phyloP scores from a whole-genome alignment of 2,888 invertebrate species.

The Diplolepis rosae region DNA sequence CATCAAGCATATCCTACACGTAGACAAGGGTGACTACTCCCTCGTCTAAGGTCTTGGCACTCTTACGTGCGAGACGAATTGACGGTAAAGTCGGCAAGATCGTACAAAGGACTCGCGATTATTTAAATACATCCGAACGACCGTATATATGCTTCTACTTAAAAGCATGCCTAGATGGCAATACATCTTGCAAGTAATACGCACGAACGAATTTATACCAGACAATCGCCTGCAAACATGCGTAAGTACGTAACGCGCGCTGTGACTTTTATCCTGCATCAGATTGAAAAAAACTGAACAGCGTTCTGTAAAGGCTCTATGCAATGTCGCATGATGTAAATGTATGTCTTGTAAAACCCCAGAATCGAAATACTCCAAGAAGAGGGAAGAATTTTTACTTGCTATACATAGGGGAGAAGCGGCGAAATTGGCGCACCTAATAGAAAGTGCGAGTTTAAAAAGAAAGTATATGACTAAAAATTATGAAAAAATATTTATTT shows the following conservation, averaged over 20 bases:
- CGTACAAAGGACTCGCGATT: conserved; percentile 43
- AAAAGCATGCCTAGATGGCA: conserved; percentile 17
- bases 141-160: conserved; percentile 17
- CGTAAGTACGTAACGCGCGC: conserved; percentile 26
- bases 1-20: conserved; percentile 24
- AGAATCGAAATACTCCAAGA: not conserved
- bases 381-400: not conserved
- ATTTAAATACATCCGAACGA: conserved; percentile 41
- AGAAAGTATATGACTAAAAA: too few relatives aligned
- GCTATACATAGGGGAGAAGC: too few relatives aligned
- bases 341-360: not conserved
- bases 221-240: conserved; percentile 29
- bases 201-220: conserved; percentile 24
- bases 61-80: conserved; percentile 45
- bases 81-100: conserved; percentile 45
- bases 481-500: too few relatives aligned
- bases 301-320: not conserved
- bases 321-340: conserved; percentile 11
- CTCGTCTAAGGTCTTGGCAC: conserved; percentile 32
- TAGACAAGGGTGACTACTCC: conserved; percentile 32
- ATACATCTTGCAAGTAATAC: conserved; percentile 14
- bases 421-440: too few relatives aligned
- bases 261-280: conserved; percentile 12
- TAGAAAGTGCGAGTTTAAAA: too few relatives aligned
- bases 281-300: conserved; percentile 13